A percentile compares a stretch with the other conserved stretches of the same genome.
Conservation (phyloP, 2,797 vertebrate species). For the Vultur gryphus region DNA sequence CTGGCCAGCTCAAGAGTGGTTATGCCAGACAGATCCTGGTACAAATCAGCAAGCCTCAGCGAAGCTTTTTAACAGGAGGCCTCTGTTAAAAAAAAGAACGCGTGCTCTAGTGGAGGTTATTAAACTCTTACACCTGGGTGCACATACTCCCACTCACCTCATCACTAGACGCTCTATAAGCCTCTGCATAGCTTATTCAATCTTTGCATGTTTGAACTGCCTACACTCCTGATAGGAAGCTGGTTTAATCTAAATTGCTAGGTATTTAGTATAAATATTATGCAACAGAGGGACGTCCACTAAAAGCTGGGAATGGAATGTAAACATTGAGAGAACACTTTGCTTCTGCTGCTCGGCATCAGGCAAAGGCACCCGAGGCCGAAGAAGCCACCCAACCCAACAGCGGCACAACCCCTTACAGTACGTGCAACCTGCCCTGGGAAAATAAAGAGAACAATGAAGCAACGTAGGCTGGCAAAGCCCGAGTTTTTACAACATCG, state of each 20-base stretch:
- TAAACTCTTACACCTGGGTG: neutral
- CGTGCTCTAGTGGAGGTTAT: neutral
- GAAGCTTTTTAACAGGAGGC: neutral
- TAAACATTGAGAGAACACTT: neutral
- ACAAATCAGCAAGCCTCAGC: neutral
- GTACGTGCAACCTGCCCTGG: neutral
- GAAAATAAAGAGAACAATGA: neutral
- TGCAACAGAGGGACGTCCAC: neutral
- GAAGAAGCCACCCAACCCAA: neutral
- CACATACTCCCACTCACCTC: neutral
- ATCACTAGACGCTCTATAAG: neutral
- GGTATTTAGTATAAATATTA: neutral
- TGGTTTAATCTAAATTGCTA: neutral
- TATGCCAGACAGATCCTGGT: neutral
- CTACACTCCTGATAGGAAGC: neutral
- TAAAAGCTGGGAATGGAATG: neutral
- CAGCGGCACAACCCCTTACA: accelerated
- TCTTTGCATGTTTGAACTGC: neutral
- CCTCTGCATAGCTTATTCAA: neutral
- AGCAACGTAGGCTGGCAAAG: neutral
- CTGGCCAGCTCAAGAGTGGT: neutral
- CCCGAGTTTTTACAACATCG: neutral
- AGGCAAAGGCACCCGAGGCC: neutral
- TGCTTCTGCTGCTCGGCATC: neutral
- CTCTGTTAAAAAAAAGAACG: neutral